These are phyloP conservation scores for Semotilus atromaculatus DNA, from an alignment of 2,797 vertebrate species.

Conservation along the genomic window DNA sequence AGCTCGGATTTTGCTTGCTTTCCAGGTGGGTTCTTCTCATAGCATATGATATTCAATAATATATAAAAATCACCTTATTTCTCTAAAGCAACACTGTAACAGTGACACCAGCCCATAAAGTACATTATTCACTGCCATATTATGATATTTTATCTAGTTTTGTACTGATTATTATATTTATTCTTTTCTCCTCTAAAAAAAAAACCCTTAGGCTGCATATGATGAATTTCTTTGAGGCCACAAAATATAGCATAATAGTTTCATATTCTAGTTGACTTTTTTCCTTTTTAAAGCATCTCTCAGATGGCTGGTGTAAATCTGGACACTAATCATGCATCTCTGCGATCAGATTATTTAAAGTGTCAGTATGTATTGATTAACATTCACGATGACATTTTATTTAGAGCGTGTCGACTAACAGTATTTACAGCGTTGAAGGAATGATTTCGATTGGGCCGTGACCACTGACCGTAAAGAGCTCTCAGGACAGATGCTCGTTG, in stretches of 20 bases:
- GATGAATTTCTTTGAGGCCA: not conserved
- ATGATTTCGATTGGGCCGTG: slow-evolving; percentile 24
- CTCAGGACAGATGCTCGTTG: slow-evolving; percentile 20
- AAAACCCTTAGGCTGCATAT: not conserved
- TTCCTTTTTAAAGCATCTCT: not conserved
- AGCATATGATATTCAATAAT: not conserved
- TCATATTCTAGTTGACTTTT: not conserved
- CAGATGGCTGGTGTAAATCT: slow-evolving; percentile 18
- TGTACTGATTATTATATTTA: not conserved
- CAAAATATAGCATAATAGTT: not conserved
- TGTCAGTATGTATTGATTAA: slow-evolving; percentile 29
- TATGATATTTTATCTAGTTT: slow-evolving; percentile 4
- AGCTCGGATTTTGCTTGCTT: not conserved
- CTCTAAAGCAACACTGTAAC: not conserved
- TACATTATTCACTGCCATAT: slow-evolving; percentile 6
- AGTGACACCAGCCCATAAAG: not conserved
- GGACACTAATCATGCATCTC: not conserved
- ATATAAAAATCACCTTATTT: not conserved
- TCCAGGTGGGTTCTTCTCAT: not conserved
- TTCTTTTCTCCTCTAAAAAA: not conserved
- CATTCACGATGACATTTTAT: not conserved
- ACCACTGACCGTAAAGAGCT: slow-evolving; percentile 17
- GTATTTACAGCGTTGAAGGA: slow-evolving; percentile 15
- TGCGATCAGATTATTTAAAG: slow-evolving; percentile 3
- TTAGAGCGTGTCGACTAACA: slow-evolving; percentile 2